phyloP scores from a whole-genome alignment of 2,113 vertebrate genomes.

The Bungarus multicinctus region DNA sequence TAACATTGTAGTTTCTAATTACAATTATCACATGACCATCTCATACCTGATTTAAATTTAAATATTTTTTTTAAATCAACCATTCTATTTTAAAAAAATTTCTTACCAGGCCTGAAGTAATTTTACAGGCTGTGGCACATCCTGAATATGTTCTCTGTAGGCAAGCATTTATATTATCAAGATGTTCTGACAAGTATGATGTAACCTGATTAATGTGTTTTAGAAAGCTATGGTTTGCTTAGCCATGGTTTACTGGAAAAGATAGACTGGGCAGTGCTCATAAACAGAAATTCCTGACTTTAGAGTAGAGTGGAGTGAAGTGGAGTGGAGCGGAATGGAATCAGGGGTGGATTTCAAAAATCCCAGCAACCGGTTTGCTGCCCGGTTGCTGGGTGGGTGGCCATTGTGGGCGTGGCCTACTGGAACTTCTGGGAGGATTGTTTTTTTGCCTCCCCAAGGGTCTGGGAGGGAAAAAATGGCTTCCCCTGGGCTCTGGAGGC shows the following conservation, averaged over 20 bases:
- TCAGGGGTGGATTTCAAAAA: too few species aligned
- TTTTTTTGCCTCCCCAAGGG: too few species aligned
- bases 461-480: too few species aligned
- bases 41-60: background rate
- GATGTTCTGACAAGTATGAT: background rate
- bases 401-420: too few species aligned
- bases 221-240: background rate
- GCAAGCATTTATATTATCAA: background rate
- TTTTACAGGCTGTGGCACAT: background rate
- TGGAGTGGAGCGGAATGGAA: too few species aligned
- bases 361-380: too few species aligned
- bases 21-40: conserved; percentile 7
- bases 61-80: background rate
- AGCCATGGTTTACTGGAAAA: background rate
- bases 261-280: background rate
- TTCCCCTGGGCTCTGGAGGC: too few species aligned
- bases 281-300: background rate
- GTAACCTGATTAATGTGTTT: background rate
- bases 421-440: too few species aligned
- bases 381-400: too few species aligned
- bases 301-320: too few species aligned
- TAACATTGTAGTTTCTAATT: background rate
- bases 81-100: background rate
- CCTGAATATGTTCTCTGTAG: background rate
- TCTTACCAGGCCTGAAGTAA: background rate